A percentile compares a stretch with the other conserved stretches of the same genome.
phyloP scores from a whole-genome alignment of 2,888 invertebrate species.

The Eucriotettix oculatus region DNA sequence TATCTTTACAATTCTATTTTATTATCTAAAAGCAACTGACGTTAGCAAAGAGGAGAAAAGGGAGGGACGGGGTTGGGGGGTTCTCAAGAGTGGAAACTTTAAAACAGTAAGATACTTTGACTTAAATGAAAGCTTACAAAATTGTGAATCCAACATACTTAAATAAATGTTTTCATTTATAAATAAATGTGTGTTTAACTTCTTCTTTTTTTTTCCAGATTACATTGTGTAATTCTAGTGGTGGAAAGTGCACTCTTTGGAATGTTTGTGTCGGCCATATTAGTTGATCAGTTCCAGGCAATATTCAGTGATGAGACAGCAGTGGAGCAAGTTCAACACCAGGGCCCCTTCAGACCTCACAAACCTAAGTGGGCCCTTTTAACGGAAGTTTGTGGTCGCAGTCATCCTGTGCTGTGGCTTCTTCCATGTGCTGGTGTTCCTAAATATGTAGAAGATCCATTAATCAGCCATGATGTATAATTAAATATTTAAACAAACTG shows the following conservation, averaged over 20 bases:
- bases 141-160: too few species aligned
- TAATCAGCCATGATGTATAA: slow-evolving; percentile 27
- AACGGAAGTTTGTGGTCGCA: slow-evolving; percentile 62
- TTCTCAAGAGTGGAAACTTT: too few species aligned
- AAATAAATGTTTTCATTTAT: too few species aligned
- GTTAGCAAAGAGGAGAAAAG: too few species aligned
- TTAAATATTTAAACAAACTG: too few species aligned
- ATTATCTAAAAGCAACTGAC: too few species aligned
- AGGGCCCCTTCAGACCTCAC: slow-evolving; percentile 44
- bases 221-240: slow-evolving; percentile 66
- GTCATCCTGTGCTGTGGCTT: slow-evolving; percentile 54
- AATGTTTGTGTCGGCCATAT: slow-evolving; percentile 71
- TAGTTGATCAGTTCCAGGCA: slow-evolving; percentile 72
- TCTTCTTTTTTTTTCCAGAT: slow-evolving; percentile 33
- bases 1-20: too few species aligned
- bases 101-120: too few species aligned
- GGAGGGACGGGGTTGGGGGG: too few species aligned
- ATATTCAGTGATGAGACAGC: slow-evolving; percentile 73
- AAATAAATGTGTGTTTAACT: too few species aligned
- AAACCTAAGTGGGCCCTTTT: slow-evolving; percentile 40
- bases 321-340: slow-evolving; percentile 54
- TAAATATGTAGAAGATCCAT: slow-evolving; percentile 22
- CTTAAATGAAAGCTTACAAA: too few species aligned
- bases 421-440: slow-evolving; percentile 45
- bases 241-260: slow-evolving; percentile 74